A percentile compares a stretch with the other conserved stretches of the same genome.
These are phyloP conservation scores for Hesperophylax magnus DNA, from an alignment of 1,140 invertebrate genomes.

Conservation along the genomic window DNA sequence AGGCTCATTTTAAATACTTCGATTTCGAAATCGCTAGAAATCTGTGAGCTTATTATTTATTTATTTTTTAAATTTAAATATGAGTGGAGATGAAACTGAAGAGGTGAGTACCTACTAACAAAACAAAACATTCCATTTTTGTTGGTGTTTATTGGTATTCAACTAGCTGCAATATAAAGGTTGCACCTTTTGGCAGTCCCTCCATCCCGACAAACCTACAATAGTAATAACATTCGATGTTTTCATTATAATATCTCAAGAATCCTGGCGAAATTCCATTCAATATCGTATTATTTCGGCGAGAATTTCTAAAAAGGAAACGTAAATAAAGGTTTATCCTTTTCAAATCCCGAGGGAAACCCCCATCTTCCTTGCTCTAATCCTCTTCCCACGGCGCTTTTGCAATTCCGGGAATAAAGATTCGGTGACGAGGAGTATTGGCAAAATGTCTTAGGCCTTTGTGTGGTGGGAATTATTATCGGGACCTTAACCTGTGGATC, in stretches of 20 bases:
- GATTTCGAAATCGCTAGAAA: no score
- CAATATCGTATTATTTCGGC: slow-evolving; percentile 12
- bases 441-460: slow-evolving; percentile 15
- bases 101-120: no score
- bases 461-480: slow-evolving; percentile 6
- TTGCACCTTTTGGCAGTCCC: no score
- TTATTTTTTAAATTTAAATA: no score
- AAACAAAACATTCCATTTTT: no score
- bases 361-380: slow-evolving; percentile 38
- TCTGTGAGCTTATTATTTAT: no score
- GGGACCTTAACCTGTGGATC: background rate
- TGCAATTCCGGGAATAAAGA: slow-evolving; percentile 19
- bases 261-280: slow-evolving; percentile 25
- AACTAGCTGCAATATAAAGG: no score
- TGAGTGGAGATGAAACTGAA: no score
- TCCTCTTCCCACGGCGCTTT: slow-evolving; percentile 22
- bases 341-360: slow-evolving; percentile 43
- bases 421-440: slow-evolving; percentile 35
- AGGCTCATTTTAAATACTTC: no score
- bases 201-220: no score
- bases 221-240: slow-evolving; percentile 5
- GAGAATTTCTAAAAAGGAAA: slow-evolving; percentile 46
- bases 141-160: no score
- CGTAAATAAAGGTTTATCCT: slow-evolving; percentile 54
- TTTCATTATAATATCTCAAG: background rate